Percentiles rank a stretch among this genome's conserved stretches.
phyloP scores from a whole-genome alignment of 1,140 invertebrate genomes.

The Drosophila chauvacae region DNA sequence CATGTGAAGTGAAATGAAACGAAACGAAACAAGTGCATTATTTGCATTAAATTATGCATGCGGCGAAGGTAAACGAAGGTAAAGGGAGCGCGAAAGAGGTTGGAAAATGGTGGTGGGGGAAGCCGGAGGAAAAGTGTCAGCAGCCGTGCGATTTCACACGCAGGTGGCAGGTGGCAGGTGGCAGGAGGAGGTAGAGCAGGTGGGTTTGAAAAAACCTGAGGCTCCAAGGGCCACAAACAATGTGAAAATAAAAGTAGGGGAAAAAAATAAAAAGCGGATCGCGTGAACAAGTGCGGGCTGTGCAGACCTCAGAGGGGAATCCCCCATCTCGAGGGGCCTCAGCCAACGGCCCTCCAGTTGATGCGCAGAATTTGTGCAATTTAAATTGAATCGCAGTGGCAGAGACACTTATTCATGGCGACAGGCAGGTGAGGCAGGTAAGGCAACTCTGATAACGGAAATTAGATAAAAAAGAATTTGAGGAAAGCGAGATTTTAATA shows the following conservation, averaged over 20 bases:
- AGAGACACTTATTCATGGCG: conserved; percentile 28
- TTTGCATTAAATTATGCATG: conserved; percentile 83
- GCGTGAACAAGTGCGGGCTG: conserved; percentile 64
- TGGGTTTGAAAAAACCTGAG: background rate
- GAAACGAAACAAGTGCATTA: conserved; percentile 83
- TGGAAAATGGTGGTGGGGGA: background rate
- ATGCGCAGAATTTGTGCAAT: conserved; percentile 70
- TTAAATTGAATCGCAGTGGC: conserved; percentile 63
- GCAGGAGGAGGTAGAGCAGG: background rate
- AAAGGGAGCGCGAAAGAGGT: conserved; percentile 1
- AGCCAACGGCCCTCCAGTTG: conserved; percentile 48
- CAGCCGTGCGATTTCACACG: conserved; percentile 75
- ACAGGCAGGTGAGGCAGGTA: conserved; percentile 21
- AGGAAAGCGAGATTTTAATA: conserved; percentile 18
- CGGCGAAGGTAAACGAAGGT: conserved; percentile 34
- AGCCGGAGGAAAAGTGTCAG: conserved; percentile 62
- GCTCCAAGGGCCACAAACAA: conserved; percentile 60
- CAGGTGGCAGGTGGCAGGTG: conserved; percentile 18
- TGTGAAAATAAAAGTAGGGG: conserved; percentile 54
- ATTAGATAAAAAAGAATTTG: conserved; percentile 33
- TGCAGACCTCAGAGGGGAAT: conserved; percentile 21
- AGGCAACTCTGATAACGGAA: conserved; percentile 12
- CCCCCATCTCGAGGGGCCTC: conserved; percentile 26
- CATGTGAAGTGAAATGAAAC: conserved; percentile 80
- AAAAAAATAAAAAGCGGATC: conserved; percentile 54